Percentiles rank a stretch among this genome's conserved stretches.
These are phyloP conservation scores for Chaetorhynchus papuensis DNA, from an alignment of 2,113 vertebrate species.

Conservation along the genomic window DNA sequence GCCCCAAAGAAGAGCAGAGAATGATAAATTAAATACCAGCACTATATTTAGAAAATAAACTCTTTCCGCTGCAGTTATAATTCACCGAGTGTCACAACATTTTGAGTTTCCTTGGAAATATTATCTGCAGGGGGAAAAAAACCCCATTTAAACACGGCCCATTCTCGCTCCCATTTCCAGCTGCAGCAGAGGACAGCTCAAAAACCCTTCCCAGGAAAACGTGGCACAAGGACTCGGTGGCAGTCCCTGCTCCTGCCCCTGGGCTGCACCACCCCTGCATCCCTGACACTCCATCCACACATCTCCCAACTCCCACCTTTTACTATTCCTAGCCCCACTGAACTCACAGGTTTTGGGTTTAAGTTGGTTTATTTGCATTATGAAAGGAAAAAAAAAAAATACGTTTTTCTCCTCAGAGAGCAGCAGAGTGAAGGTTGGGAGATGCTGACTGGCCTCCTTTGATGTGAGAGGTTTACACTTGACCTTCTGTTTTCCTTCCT, in stretches of 20 bases:
- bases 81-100: not conserved
- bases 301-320: not conserved
- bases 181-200: not conserved
- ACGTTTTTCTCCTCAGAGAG: not conserved
- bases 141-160: not conserved
- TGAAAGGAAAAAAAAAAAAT: not conserved
- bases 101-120: not conserved
- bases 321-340: not conserved
- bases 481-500: constrained; percentile 12
- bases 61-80: not conserved
- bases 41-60: constrained; percentile 26
- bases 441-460: not conserved
- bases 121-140: not conserved
- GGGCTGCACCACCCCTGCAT: not conserved
- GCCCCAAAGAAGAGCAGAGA: constrained; percentile 1
- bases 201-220: not conserved
- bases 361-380: not conserved
- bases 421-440: not conserved
- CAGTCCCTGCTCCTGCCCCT: not conserved
- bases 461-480: not conserved
- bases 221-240: not conserved
- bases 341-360: not conserved
- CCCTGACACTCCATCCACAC: not conserved
- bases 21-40: constrained; percentile 13
- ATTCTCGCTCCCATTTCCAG: not conserved